Evolutionary conservation across 2,113 vertebrate species (phyloP), one percentile per base, ranked within the genome.

Genomic region (Apteryx owenii): DNA sequence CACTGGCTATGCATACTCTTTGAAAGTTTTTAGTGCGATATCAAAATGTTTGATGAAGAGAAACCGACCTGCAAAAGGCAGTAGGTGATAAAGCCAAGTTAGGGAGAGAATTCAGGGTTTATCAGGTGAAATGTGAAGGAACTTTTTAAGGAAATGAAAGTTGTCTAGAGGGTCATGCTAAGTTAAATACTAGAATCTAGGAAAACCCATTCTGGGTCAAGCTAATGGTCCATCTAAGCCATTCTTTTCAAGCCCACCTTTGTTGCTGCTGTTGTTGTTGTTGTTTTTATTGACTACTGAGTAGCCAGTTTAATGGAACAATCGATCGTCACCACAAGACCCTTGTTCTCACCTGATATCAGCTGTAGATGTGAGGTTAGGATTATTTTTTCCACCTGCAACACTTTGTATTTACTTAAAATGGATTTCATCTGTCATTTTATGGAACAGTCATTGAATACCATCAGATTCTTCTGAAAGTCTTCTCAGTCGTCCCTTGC

Each of bases 161-260:
- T 2, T 50, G 28, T 28, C 36, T 66, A 75, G 61, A 82, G 68
- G 6, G 5, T 20, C 46, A 88, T 7, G 33, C 16, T 58, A 25
- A 73, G 4, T 46, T 51, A 3, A 1, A 42, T 0, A 3, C 16
- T 25, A 66, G 5, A 10, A 79, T 42, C n/a, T 0, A 75, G 28
- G 12, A 85, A 81, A 79, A 71, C 5, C 5, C 44, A 36, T 42
- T n/a, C 23, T 14, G 4, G 11, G 29, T 16, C 18, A 6, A 17
- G 46, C 5, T 81, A 84, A 21, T 0, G 14, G 31, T 56, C 46
- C 7, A 40, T 15, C 50, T 73, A 64, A 51, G 53, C 5, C 12
- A 54, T 31, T 68, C 31, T 54, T 87, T 51, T 60, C 68, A 65
- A 87, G 31, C 3, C 54, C 40, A 53, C 1, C 36, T 38, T 38